Base-by-base conservation (phyloP, 1,140 invertebrate genomes). In the Euwallacea fornicatus region DNA sequence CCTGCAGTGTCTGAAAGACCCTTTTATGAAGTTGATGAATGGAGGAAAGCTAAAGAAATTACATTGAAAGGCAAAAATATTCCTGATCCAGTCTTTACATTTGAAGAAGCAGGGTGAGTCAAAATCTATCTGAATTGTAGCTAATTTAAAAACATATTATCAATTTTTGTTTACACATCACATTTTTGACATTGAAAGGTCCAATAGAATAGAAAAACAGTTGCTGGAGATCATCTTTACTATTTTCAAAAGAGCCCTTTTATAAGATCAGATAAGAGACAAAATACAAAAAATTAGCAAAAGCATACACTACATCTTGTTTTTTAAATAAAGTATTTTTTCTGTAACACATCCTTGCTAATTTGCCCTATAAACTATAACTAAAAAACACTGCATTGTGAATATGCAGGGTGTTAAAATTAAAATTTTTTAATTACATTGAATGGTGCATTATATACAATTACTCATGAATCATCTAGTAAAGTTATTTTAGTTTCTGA, bases 31-130 rank as follows among this genome's bases (percentile, higher is more conserved):
- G 88, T 95, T 0, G 89, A 93, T 76, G 85, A 86, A 62, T 96
- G 90, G 83, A 84, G 91, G 63, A 86, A 85, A 74, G 85, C 86
- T 69, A 91, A 94, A 76, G 88, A 93, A 81, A 93, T 96, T 15
- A 94, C 93, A 0, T 81, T 95, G 0, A 89, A 89, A 78, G 93
- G 94, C 41, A 81, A 80, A 70, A 66, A 67, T 69, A 80, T 94
- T 65, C 89, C 88, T 2, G 92, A 94, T 82, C 91, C 93, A 44
- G 93, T 95, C 71, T 86, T 91, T 66, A 87, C 86, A 64, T 93
- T 95, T 80, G 91, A 93, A 73, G 92, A 94, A 83, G 88, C 88
- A 53, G 87, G 89, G 70, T 72, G 61, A 66, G 69, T 50, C 9
- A 41, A 54, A 6, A 33, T 33, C 21, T 33, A 33, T 33, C 21